A percentile compares a stretch with the other conserved stretches of the same genome.
phyloP scores from a whole-genome alignment of 2,888 invertebrate genomes.

The Nineta flava region DNA sequence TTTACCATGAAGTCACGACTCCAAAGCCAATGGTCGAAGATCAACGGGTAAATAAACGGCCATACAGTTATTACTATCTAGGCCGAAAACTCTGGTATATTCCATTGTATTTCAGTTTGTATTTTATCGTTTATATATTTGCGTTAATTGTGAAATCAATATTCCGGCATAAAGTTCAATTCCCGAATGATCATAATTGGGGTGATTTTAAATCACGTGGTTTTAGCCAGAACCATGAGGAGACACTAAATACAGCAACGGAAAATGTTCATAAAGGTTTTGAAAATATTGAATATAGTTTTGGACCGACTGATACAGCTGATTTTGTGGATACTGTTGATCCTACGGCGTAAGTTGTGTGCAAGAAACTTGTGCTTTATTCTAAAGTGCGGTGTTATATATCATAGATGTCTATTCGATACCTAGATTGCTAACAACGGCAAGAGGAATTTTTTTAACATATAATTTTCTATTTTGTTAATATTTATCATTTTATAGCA shows the following conservation, averaged over 20 bases:
- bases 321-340: no score
- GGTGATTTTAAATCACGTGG: background rate
- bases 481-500: no score
- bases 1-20: slow-evolving; percentile 28
- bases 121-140: slow-evolving; percentile 51
- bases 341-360: no score
- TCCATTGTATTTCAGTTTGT: slow-evolving; percentile 60
- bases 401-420: no score
- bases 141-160: slow-evolving; percentile 56
- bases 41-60: slow-evolving; percentile 39
- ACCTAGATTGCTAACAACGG: no score
- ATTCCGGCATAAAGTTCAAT: slow-evolving; percentile 52
- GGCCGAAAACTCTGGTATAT: slow-evolving; percentile 61
- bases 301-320: no score
- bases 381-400: no score
- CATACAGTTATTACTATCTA: slow-evolving; percentile 57
- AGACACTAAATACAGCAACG: background rate
- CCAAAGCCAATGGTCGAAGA: slow-evolving; percentile 32
- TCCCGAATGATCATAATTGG: slow-evolving; percentile 33
- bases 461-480: no score
- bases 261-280: background rate
- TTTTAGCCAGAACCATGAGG: background rate
- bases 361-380: no score
- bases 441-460: no score
- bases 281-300: no score